phyloP scores from a whole-genome alignment of 37 sponge, comb jelly and placozoan genomes.

The Amphimedon queenslandica region DNA sequence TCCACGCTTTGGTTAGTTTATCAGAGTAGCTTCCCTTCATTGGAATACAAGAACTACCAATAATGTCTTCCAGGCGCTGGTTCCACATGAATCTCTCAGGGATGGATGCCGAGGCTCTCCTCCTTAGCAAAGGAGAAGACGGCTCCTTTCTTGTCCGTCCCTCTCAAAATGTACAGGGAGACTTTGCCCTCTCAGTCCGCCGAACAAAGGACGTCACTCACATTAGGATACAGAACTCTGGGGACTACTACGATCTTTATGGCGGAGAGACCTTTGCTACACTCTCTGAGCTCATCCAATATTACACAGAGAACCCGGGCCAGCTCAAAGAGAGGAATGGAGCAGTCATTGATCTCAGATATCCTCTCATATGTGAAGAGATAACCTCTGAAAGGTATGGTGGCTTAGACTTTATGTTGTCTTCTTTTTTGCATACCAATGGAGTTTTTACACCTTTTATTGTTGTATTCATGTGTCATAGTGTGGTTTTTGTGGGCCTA shows the following conservation, averaged over 20 bases:
- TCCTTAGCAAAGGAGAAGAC: constrained; percentile 34
- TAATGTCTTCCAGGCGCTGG: constrained; percentile 39
- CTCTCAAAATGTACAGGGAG: constrained; percentile 52
- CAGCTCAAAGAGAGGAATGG: constrained; percentile 72
- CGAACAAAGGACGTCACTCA: constrained; percentile 58
- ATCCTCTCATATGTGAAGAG: constrained; percentile 58
- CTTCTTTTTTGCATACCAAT: no score
- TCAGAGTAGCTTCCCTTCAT: no score
- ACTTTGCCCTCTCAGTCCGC: constrained; percentile 70
- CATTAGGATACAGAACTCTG: constrained; percentile 68
- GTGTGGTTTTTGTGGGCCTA: no score
- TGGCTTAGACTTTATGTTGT: no score
- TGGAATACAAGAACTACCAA: background rate
- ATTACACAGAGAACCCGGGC: constrained; percentile 73
- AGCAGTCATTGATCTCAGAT: constrained; percentile 59
- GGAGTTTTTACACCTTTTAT: no score
- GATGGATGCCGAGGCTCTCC: constrained; percentile 35
- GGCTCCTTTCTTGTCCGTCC: constrained; percentile 64
- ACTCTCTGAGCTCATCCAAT: constrained; percentile 68
- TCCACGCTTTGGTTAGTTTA: no score
- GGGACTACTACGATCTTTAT: constrained; percentile 77
- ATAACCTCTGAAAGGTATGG: constrained; percentile 49
- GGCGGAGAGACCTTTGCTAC: constrained; percentile 84
- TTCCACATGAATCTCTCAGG: constrained; percentile 64
- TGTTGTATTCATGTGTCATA: no score